These are phyloP conservation scores for Callospermophilus lateralis DNA, from an alignment of 2,113 vertebrate genomes.

Conservation along the genomic window DNA sequence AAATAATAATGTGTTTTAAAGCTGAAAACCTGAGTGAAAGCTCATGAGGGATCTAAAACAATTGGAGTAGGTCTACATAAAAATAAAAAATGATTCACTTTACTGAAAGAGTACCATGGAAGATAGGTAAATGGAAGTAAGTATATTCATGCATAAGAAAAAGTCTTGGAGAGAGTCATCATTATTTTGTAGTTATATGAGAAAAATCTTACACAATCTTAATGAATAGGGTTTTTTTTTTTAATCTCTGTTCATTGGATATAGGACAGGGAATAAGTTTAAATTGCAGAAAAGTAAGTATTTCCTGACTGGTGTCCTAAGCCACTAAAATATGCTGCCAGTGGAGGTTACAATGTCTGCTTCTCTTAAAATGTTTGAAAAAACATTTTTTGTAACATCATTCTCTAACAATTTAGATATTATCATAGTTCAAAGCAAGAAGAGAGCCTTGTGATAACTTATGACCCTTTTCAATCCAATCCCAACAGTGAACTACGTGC, in stretches of 20 bases:
- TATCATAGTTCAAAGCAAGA: neutral
- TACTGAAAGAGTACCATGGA: neutral
- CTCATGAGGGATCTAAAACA: neutral
- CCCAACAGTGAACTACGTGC: neutral
- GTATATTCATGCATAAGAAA: neutral
- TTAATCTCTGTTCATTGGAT: neutral
- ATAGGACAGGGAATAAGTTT: constrained; percentile 7
- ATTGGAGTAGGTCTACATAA: neutral
- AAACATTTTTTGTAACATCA: neutral
- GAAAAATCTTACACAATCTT: neutral
- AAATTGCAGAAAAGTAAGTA: constrained; percentile 8
- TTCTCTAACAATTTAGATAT: neutral
- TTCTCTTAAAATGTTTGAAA: neutral
- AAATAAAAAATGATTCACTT: neutral
- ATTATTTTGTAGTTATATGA: constrained; percentile 2
- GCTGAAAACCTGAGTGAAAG: neutral
- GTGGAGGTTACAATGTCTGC: neutral
- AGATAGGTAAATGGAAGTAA: neutral
- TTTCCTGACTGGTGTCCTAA: neutral
- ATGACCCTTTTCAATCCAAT: neutral
- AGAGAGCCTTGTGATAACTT: neutral
- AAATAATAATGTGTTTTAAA: neutral
- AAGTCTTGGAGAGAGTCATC: neutral
- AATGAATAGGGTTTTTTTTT: constrained; percentile 2
- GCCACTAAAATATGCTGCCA: neutral